Conservation (phyloP, 35 echinoderm and acorn worm species). For the Heliocidaris tuberculata region DNA sequence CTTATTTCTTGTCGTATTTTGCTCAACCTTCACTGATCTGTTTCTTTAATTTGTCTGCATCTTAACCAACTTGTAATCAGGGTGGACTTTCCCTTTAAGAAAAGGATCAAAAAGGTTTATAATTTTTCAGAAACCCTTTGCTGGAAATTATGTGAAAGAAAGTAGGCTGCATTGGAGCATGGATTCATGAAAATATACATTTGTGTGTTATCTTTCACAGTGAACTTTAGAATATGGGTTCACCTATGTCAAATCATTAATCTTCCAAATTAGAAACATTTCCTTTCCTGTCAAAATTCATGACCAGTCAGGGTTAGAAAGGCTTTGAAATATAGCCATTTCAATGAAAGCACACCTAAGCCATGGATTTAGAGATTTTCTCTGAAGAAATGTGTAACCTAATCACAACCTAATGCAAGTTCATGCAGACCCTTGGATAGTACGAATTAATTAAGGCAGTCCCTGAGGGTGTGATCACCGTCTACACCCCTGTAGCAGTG, state of each 20-base stretch:
- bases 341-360: not conserved
- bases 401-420: not conserved
- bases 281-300: not conserved
- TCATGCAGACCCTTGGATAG: not conserved
- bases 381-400: not conserved
- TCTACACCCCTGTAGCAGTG: not conserved
- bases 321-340: not conserved
- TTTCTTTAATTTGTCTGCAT: too few relatives aligned
- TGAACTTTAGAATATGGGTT: not conserved
- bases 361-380: slow-evolving; percentile 6
- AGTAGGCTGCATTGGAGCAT: too few relatives aligned
- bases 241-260: not conserved
- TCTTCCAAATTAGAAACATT: not conserved
- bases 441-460: not conserved
- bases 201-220: not conserved
- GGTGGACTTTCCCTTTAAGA: too few relatives aligned
- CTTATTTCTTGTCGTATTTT: too few relatives aligned
- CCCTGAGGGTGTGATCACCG: not conserved
- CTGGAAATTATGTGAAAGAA: too few relatives aligned
- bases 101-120: too few relatives aligned
- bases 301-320: not conserved
- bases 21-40: too few relatives aligned
- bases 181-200: not conserved
- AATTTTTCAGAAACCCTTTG: too few relatives aligned
- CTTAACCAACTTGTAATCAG: too few relatives aligned